phyloP scores from a whole-genome alignment of 2,797 vertebrate genomes.

The Cynopterus sphinx region DNA sequence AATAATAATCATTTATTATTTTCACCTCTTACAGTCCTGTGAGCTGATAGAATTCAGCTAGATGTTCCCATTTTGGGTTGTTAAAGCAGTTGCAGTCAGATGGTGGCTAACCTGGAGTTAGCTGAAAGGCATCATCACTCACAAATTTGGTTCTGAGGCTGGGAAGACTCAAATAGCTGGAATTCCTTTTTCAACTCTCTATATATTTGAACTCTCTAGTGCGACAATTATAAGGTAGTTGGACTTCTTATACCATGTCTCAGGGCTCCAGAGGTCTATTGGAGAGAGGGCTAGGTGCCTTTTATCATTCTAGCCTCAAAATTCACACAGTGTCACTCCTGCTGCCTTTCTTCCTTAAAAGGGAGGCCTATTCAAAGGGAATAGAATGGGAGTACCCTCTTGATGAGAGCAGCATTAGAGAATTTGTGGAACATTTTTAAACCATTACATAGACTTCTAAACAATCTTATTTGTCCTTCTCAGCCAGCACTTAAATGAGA shows the following conservation, averaged over 20 bases:
- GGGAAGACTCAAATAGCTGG: not conserved
- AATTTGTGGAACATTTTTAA: not conserved
- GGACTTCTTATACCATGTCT: not conserved
- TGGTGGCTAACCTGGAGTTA: not conserved
- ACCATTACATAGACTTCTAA: not conserved
- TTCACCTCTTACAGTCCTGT: not conserved
- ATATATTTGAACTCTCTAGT: not conserved
- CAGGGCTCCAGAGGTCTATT: not conserved
- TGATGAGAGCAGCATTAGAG: not conserved
- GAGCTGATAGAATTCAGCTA: not conserved
- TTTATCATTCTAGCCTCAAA: not conserved
- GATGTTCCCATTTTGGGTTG: not conserved
- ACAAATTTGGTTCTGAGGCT: not conserved
- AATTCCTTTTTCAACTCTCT: not conserved
- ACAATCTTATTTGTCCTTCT: not conserved
- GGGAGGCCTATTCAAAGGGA: not conserved
- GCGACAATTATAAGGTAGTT: rapidly evolving
- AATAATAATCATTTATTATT: not conserved
- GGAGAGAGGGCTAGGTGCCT: not conserved
- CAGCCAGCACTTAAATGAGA: not conserved
- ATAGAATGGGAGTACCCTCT: not conserved
- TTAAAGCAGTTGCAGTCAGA: not conserved
- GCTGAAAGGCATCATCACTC: not conserved
- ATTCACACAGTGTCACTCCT: not conserved
- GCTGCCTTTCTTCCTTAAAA: not conserved